Base-by-base conservation (phyloP, 2,888 invertebrate species). In the Stenoptilia bipunctidactyla region DNA sequence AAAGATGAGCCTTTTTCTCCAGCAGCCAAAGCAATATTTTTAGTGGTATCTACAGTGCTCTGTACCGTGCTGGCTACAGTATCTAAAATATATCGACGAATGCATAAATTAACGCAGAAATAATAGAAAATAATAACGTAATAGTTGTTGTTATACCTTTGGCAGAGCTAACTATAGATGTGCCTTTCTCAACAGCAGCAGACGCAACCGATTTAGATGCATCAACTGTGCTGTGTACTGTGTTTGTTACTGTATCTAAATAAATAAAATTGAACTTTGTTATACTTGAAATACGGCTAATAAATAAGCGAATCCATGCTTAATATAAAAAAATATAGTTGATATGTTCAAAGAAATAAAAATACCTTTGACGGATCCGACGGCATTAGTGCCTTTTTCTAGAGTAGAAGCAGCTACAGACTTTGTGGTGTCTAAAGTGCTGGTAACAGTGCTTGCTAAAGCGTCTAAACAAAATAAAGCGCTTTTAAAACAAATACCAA, bases 361-460 rank as follows among this genome's bases (percentile, higher is more conserved):
- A 20, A 20, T 56, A 51, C 61, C 62, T 65, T 59, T 63, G 43
- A 61, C 60, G 33, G 52, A 42, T 30, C 53, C 60, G 40, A 61
- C 49, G 13, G 56, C 34, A 15, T 52, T 42, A 25, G 55, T 40
- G 36, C 67, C 57, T 44, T 65, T 68, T 37, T 67, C 66, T 34
- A 63, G 49, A 35, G 61, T 68, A 15, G 61, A 49, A 1, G 60
- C 51, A 1, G 73, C 59, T 9, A 58, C 58, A 42, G 56, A 60
- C 50, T 66, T 71, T 13, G 69, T 61, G 2, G 62, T 59, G 44
- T 69, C 67, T 48, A 72, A 54, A 40, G 61, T 52, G 1, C 47
- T 44, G 38, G 45, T 47, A 12, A 60, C 48, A 15, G 69, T 61
- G 45, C 49, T 64, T 38, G 58, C 48, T 43, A 63, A 53, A 1